Evolutionary conservation across 2,888 invertebrate genomes (phyloP).

Genomic region (Trachelus tabidus): DNA sequence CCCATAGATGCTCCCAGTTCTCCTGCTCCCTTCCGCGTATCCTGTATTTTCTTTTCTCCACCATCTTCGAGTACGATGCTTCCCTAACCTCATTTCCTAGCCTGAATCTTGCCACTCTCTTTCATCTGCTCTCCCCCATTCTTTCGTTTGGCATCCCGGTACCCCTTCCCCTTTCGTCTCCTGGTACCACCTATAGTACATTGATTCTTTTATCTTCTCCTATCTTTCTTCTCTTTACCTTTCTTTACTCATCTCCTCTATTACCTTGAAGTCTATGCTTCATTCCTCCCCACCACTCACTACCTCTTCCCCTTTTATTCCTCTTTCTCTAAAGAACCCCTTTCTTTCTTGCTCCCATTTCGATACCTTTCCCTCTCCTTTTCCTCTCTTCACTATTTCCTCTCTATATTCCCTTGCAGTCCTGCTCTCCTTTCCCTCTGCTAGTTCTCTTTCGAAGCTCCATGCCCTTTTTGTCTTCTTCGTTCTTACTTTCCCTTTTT

Average conservation of each 20-base stretch:
- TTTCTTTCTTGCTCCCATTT: background rate
- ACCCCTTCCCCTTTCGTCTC: no score
- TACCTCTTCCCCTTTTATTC: background rate
- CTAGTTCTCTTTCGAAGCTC: background rate
- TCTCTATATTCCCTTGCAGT: background rate
- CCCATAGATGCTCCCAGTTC: no score
- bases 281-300: background rate
- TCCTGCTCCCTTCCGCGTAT: no score
- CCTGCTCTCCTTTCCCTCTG: background rate
- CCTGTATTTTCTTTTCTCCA: no score
- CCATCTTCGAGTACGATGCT: no score
- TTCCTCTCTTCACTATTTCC: background rate
- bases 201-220: background rate
- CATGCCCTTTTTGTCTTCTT: background rate
- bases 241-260: constrained; percentile 1
- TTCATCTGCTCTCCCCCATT: background rate
- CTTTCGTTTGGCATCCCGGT: background rate
- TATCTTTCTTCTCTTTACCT: constrained; percentile 4
- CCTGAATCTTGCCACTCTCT: background rate
- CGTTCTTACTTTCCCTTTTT: background rate
- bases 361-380: background rate
- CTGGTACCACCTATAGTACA: no score
- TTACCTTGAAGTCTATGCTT: background rate
- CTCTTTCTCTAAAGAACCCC: background rate
- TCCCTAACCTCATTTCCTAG: no score